phyloP scores from a whole-genome alignment of 2,888 invertebrate species.

The Aquatica leii region DNA sequence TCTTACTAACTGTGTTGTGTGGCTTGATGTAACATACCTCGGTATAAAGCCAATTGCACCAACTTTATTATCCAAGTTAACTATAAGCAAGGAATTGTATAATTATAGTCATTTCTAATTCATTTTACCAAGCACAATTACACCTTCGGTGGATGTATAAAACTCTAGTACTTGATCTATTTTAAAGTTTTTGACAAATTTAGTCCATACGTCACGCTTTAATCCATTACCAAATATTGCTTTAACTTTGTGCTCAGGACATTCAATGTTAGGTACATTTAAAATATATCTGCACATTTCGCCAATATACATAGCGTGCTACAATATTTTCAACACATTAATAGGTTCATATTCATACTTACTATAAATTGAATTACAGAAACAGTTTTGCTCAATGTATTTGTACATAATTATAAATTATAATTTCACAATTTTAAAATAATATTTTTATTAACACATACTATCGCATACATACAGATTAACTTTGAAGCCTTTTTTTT shows the following conservation, averaged over 20 bases:
- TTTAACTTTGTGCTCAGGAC: background rate
- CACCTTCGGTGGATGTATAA: conserved; percentile 96
- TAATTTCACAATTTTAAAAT: too few relatives aligned
- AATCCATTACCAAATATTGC: conserved; percentile 10
- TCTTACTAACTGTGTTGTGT: conserved; percentile 74
- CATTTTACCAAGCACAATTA: conserved; percentile 85
- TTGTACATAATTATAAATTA: too few relatives aligned
- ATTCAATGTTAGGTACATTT: conserved; percentile 53
- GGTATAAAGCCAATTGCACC: conserved; percentile 95
- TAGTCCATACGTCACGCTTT: conserved; percentile 8
- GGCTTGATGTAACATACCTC: conserved; percentile 62
- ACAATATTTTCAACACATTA: too few relatives aligned
- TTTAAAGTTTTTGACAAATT: conserved; percentile 62
- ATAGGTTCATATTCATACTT: too few relatives aligned
- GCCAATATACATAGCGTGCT: conserved; percentile 69
- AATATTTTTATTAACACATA: too few relatives aligned
- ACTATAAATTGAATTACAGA: too few relatives aligned
- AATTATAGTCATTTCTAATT: too few relatives aligned
- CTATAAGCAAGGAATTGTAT: too few relatives aligned
- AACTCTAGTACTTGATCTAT: conserved; percentile 80
- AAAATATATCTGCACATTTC: conserved; percentile 89
- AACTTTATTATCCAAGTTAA: conserved; percentile 87
- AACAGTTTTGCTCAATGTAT: too few relatives aligned
- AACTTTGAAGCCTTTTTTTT: too few relatives aligned
- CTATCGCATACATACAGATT: too few relatives aligned